Evolutionary conservation across 2,888 invertebrate genomes (phyloP), one percentile per base, ranked within the genome.

Genomic region (Drosophila antonietae): DNA sequence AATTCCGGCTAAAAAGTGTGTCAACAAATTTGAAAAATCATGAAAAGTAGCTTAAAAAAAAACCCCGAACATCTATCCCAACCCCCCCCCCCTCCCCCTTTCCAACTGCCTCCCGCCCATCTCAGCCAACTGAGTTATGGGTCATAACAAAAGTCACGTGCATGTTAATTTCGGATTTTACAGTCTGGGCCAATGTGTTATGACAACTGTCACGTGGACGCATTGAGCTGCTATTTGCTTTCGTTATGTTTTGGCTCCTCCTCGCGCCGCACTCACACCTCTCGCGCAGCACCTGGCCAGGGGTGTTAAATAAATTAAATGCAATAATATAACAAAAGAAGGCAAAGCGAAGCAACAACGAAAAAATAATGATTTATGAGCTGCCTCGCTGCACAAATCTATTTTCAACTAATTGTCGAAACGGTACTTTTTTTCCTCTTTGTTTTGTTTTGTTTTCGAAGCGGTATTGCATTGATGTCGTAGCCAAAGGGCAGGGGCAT

Each of bases 351-450:
- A 49, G 18, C 41, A 39, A 15, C 61, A n/a, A 28, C 46, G 28
- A 52, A 37, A 49, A 70, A 75, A 68, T 60, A 66, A 39, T 80
- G 81, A 80, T 80, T 80, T 77, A 80, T 77, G 76, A 62, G 57
- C 56, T 35, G 68, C 31, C 57, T 39, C 68, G 56, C 43, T 56
- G 77, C 62, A 70, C 63, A 82, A 82, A 78, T 82, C 79, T 79
- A 86, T 86, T 77, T 73, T 79, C 73, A 72, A 68, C 67, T 83
- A 83, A 83, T 83, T 81, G 84, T 71, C 73, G 71, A 77, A 83
- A 80, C 71, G 79, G 63, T 68, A 75, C 67, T 68, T 63, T 56
- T 59, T 53, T 20, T 2, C 2, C 2, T 20, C 2, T 20, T 20
- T 20, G 20, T 20, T 20, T 10, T 53, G 9, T 37, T 28, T 28